phyloP scores from a whole-genome alignment of 2,888 invertebrate genomes.

The Lysandra coridon region DNA sequence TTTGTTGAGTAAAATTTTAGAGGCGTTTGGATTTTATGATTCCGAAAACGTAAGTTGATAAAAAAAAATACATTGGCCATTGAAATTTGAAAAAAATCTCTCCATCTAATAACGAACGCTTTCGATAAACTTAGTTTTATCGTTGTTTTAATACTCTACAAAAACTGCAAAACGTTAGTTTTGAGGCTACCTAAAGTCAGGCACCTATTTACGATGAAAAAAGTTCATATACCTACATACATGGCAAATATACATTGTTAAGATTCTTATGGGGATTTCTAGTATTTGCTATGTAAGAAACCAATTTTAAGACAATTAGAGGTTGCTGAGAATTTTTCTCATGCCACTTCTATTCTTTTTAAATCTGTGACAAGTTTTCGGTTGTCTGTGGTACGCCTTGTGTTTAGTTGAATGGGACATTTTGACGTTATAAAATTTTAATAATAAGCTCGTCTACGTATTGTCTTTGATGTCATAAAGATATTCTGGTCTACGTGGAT shows the following conservation, averaged over 20 bases:
- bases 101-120: no score
- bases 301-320: no score
- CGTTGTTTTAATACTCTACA: no score
- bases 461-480: constrained; percentile 56
- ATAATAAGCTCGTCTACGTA: constrained; percentile 72
- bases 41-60: neutral
- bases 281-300: no score
- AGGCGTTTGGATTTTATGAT: neutral
- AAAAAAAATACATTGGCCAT: neutral
- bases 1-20: neutral
- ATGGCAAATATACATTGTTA: no score
- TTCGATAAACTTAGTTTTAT: no score
- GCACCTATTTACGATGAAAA: neutral
- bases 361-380: neutral
- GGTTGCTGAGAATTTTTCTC: neutral
- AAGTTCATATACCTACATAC: no score
- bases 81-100: no score
- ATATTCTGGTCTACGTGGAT: constrained; percentile 44
- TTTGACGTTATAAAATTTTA: constrained; percentile 70
- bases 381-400: constrained; percentile 52
- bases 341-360: neutral
- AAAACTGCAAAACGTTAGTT: no score
- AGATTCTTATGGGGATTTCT: no score
- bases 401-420: constrained; percentile 66
- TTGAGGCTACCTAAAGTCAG: no score